phyloP scores from a whole-genome alignment of 2,888 invertebrate genomes.

The Drosophila recens region DNA sequence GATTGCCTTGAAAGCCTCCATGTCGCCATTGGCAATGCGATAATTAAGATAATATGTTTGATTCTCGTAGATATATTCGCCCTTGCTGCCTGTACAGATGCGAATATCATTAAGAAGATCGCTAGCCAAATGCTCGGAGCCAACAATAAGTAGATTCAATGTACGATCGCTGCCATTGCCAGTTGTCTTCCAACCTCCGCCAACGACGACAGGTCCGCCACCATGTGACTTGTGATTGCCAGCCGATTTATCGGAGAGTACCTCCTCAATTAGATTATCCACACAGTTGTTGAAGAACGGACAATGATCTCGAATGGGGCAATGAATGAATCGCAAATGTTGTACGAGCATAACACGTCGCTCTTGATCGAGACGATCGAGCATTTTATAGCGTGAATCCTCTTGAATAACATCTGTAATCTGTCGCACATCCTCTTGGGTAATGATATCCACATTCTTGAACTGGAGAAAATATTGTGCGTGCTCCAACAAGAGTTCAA shows the following conservation, averaged over 20 bases:
- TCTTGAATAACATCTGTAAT: conserved; percentile 96
- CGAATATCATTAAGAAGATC: conserved; percentile 94
- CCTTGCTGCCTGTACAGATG: conserved; percentile 94
- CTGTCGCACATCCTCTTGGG: conserved; percentile 96
- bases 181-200: conserved; percentile 60
- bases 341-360: conserved; percentile 97
- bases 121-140: conserved; percentile 93
- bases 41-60: conserved; percentile 93
- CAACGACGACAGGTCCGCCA: conserved; percentile 42
- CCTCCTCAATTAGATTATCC: conserved; percentile 90
- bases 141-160: conserved; percentile 94
- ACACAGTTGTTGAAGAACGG: conserved; percentile 94
- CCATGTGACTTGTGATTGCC: conserved; percentile 87
- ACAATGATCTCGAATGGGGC: conserved; percentile 97
- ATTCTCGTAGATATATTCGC: conserved; percentile 92
- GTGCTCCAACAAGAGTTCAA: conserved; percentile 96
- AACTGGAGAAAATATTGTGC: conserved; percentile 97
- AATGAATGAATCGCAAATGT: conserved; percentile 97
- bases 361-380: conserved; percentile 97
- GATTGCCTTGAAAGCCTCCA: conserved; percentile 93
- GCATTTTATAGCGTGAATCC: conserved; percentile 97
- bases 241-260: conserved; percentile 84
- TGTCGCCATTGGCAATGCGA: conserved; percentile 94
- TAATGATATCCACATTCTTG: conserved; percentile 95
- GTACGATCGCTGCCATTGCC: conserved; percentile 82